Evolutionary conservation across 2,888 invertebrate species (phyloP), one percentile per base, ranked within the genome.

Genomic region (Apodemia duryi): DNA sequence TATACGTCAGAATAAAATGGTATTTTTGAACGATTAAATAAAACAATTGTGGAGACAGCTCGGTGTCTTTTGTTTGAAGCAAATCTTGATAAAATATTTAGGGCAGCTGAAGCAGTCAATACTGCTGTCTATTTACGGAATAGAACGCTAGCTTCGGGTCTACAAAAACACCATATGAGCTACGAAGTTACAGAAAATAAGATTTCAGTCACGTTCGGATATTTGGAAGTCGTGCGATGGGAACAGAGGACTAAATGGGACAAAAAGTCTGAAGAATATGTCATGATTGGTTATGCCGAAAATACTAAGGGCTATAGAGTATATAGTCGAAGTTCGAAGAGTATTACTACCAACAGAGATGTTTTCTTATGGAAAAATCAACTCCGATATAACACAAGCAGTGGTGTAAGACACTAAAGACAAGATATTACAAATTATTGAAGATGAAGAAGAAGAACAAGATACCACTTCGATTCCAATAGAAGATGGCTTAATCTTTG

Each of bases 251-350:
- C 38, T 2, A 70, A 72, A 51, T 70, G 69, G 68, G 69, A 69
- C 43, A 69, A 29, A 43, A 71, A 71, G 38, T 32, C 67, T 11
- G 61, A 65, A 41, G 64, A 69, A 57, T 43, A 57, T 61, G 68
- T 70, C 32, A 61, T 73, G 11, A 62, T 72, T n/a, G 72, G 75
- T 13, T 74, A 70, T 67, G 64, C 67, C 29, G 72, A 74, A 6
- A 69, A 71, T 62, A 65, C 54, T 29, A 62, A 65, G 13, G 54
- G 46, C n/a, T 62, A 54, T 32, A 43, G 62, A 9, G 13, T 43
- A 7, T 69, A 70, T 61, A 64, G 71, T 62, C 71, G 69, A 7
- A 62, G 35, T 10, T 65, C 62, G 2, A 66, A 66, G 29, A 63
- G 49, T 1, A 49, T 72, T 21, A 66, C 65, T 7, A 69, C 68